Evolutionary conservation across 2,113 vertebrate genomes (phyloP).

Genomic region (Rhynchomys soricoides): DNA sequence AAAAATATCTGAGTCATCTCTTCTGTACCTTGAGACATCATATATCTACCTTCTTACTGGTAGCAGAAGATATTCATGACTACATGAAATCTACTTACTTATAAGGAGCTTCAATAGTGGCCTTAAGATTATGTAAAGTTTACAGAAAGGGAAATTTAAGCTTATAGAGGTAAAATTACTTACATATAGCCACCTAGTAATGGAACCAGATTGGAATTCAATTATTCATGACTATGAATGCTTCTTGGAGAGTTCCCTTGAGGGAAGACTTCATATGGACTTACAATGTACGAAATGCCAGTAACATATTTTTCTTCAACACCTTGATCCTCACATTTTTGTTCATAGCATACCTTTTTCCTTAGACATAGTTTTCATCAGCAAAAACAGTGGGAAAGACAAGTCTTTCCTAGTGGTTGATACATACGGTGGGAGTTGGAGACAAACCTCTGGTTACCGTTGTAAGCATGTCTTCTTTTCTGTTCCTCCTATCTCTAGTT

Average conservation of each 20-base stretch:
- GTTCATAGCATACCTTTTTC: not conserved
- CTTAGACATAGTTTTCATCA: not conserved
- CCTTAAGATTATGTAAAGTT: constrained; percentile 27
- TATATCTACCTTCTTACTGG: not conserved
- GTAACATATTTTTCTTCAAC: not conserved
- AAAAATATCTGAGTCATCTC: not conserved
- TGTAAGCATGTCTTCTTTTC: not conserved
- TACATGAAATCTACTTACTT: constrained; percentile 31
- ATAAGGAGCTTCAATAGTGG: not conserved
- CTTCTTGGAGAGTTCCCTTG: not conserved
- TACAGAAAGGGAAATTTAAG: constrained; percentile 29
- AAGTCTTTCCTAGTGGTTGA: constrained; percentile 29
- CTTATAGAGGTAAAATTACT: constrained; percentile 14
- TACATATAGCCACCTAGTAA: not conserved
- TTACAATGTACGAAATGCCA: not conserved
- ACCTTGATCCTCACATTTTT: not conserved
- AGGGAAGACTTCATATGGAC: not conserved
- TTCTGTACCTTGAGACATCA: not conserved
- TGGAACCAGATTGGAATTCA: not conserved
- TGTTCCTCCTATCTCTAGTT: not conserved
- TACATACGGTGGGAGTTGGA: not conserved
- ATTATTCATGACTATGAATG: not conserved
- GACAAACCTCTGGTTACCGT: not conserved
- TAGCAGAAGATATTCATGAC: not conserved
- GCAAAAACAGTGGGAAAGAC: not conserved